Evolutionary conservation across 2,113 vertebrate species (phyloP).

Genomic region (Pomatorhinus ruficollis): DNA sequence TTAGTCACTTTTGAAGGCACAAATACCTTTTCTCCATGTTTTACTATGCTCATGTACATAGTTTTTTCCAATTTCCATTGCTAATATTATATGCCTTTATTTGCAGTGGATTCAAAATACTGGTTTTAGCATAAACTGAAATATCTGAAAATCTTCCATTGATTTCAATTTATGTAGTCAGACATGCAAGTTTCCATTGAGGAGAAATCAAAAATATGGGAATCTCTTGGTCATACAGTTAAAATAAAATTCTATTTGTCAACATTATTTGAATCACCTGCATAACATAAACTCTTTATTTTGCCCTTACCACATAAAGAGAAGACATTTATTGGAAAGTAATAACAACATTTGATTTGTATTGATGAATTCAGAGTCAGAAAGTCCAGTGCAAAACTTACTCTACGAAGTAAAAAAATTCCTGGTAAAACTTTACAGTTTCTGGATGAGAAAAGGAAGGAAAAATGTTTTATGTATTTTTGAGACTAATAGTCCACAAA

Average conservation of each 20-base stretch:
- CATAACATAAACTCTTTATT: background rate
- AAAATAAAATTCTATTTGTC: background rate
- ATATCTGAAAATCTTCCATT: background rate
- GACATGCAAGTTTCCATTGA: background rate
- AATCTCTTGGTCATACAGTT: background rate
- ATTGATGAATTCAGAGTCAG: background rate
- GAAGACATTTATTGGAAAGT: background rate
- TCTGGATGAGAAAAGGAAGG: background rate
- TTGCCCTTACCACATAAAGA: background rate
- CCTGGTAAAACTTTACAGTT: background rate
- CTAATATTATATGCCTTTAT: background rate
- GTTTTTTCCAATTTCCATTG: background rate
- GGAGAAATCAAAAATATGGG: background rate
- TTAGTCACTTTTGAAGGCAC: background rate
- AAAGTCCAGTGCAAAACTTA: background rate
- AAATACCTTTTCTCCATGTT: background rate
- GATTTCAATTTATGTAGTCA: background rate
- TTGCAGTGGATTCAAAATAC: background rate
- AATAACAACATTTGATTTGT: background rate
- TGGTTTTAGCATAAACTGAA: background rate
- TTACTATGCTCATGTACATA: background rate
- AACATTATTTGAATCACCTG: background rate
- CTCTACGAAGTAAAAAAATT: background rate
- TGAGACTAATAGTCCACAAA: background rate
- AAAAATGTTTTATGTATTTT: background rate